Base-by-base conservation (phyloP, 2,113 vertebrate genomes). In the Phalacrocorax aristotelis region DNA sequence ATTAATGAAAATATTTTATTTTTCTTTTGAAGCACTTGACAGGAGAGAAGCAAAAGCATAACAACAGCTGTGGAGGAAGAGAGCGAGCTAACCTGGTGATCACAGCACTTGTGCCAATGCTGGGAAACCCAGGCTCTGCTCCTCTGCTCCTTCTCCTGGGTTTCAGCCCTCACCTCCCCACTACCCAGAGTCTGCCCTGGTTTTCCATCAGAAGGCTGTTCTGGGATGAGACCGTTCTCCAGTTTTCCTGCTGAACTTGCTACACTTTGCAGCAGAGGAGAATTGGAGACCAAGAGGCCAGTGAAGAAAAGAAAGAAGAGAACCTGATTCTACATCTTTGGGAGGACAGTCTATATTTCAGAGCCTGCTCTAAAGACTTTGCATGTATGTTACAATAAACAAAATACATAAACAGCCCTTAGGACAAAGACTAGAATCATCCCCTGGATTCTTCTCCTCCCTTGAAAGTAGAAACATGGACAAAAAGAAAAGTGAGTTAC, bases 361-460 rank as follows among this genome's bases (percentile, higher is more conserved):
- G 32, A 0, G 0, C 10, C 7, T 0, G 0, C 16, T 93, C 15
- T 75, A 29, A 75, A 91, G 38, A 82, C 20, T 93, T 52, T 40
- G 22, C 74, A 70, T 0, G 0, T 25, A 34, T 9, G 48, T 84
- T 62, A 64, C 7, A 71, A 36, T 11, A 82, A 46, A 36, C 17
- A 72, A 89, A 82, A 94, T 13, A 65, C 4, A 58, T 42, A 42
- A 89, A 40, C 8, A 86, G 3, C 4, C 7, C 83, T 74, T 66
- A 66, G 11, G 83, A 26, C 34, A 46, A 84, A 81, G 42, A n/a
- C 27, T 61, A 38, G 23, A 78, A 49, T 69, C 1, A 54, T 44
- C 22, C 11, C 6, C 25, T 66, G 18, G 14, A 77, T 69, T 57
- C 3, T 89, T 83, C 23, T 77, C 22, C 36, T 72, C 27, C 21